Conservation (phyloP, 37 sponge, comb jelly and placozoan species). For the Chondrilla cf. caribensis region DNA sequence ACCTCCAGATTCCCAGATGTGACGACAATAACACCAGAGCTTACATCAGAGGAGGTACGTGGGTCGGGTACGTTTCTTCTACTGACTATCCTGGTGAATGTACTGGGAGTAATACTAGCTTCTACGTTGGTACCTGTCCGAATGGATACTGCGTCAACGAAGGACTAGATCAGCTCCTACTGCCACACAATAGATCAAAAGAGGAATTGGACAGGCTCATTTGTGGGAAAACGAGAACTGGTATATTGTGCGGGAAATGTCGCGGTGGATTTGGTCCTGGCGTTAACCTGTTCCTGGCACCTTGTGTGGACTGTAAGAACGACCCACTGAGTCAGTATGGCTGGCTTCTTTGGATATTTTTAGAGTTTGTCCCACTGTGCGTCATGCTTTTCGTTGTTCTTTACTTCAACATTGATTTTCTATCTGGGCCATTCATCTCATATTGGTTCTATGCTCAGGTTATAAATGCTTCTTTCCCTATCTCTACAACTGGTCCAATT, state of each 20-base stretch:
- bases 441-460: slow-evolving; percentile 10
- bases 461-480: neutral
- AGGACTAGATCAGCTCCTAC: neutral
- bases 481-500: neutral
- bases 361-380: neutral
- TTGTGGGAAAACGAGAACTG: slow-evolving; percentile 16
- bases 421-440: slow-evolving; percentile 6
- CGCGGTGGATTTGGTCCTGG: slow-evolving; percentile 6
- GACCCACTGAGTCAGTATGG: slow-evolving; percentile 19
- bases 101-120: no score
- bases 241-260: slow-evolving; percentile 7
- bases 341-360: slow-evolving; percentile 8
- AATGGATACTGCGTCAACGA: neutral
- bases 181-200: neutral
- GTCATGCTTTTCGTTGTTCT: neutral
- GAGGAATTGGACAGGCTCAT: neutral
- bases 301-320: slow-evolving; percentile 14
- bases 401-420: neutral
- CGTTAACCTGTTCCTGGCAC: slow-evolving; percentile 4
- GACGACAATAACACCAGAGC: neutral
- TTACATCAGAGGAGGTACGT: neutral
- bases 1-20: neutral
- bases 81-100: no score
- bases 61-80: neutral
- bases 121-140: neutral